Percentiles rank a stretch among this genome's conserved stretches.
Conservation (phyloP, 1,140 invertebrate genomes). For the Triops cancriformis region DNA sequence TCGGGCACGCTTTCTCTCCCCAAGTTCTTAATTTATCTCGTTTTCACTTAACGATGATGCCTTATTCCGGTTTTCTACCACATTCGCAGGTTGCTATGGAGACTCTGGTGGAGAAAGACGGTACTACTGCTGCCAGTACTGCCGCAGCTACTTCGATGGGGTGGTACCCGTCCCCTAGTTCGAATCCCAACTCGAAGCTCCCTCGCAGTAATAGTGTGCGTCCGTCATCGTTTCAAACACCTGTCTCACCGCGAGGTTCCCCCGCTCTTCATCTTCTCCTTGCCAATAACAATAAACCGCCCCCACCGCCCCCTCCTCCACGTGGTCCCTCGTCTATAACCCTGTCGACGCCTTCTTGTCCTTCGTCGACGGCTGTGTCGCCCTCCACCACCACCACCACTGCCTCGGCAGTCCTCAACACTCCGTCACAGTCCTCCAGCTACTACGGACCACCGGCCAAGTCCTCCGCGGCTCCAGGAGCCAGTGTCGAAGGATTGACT, state of each 20-base stretch:
- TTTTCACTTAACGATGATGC: background rate
- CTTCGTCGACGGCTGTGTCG: background rate
- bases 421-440: background rate
- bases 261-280: slow-evolving; percentile 4
- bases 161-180: background rate
- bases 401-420: background rate
- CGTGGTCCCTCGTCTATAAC: background rate
- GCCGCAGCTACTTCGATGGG: background rate
- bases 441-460: background rate
- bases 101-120: background rate
- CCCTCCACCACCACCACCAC: background rate
- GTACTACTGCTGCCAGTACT: background rate
- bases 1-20: background rate
- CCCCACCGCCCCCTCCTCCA: background rate
- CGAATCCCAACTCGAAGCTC: background rate
- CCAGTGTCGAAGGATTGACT: background rate
- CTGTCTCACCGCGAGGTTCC: background rate
- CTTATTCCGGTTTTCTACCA: background rate
- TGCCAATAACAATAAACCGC: slow-evolving; percentile 5
- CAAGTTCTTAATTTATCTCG: background rate
- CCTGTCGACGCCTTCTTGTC: background rate
- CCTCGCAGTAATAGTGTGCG: background rate
- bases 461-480: background rate
- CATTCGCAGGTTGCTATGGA: slow-evolving; percentile 3
- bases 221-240: background rate